These are phyloP conservation scores for Semnornis frantzii DNA, from an alignment of 2,113 vertebrate species.

Conservation along the genomic window DNA sequence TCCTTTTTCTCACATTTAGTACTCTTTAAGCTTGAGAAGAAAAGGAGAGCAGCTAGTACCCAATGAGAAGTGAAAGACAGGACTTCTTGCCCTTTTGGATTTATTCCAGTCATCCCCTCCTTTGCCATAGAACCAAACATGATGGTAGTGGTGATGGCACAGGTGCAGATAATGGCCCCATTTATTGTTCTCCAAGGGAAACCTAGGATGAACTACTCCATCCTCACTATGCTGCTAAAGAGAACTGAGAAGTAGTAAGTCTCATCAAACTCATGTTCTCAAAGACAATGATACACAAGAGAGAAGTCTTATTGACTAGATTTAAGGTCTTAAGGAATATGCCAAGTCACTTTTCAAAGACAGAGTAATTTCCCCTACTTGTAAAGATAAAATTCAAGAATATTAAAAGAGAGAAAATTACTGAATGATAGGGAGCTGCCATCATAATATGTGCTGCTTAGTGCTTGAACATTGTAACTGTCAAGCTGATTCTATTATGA, in stretches of 20 bases:
- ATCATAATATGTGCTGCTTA: conserved; percentile 13
- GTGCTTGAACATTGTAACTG: conserved; percentile 38
- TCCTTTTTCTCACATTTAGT: neutral
- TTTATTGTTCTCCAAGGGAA: neutral
- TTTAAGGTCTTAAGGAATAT: neutral
- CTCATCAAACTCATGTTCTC: neutral
- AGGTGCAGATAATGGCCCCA: neutral
- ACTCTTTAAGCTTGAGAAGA: neutral
- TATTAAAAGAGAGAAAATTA: conserved; percentile 58
- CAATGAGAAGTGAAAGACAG: neutral
- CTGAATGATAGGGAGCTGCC: conserved; percentile 45
- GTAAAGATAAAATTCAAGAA: conserved; percentile 41
- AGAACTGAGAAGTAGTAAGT: neutral
- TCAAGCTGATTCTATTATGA: conserved; percentile 48
- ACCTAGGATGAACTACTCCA: neutral
- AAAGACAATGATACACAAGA: neutral
- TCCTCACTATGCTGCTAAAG: neutral
- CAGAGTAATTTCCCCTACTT: conserved; percentile 26
- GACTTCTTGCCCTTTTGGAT: neutral
- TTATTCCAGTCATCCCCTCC: neutral
- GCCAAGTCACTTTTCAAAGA: conserved; percentile 36
- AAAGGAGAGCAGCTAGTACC: neutral
- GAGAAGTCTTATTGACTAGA: neutral
- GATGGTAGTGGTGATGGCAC: neutral
- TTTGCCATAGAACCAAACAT: neutral